Conservation (phyloP, 1,140 invertebrate genomes). For the Lepidostoma basale region DNA sequence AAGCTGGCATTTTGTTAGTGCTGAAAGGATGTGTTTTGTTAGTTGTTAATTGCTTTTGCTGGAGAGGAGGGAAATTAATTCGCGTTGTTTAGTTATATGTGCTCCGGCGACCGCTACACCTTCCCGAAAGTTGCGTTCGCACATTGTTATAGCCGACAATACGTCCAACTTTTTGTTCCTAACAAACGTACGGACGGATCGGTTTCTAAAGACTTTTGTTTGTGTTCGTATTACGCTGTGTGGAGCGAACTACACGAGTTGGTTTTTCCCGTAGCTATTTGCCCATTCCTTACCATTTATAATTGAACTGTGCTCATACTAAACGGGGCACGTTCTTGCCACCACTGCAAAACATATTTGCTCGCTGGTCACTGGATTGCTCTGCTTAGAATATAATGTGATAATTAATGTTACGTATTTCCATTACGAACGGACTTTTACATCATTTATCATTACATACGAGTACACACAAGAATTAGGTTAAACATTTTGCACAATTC, state of each 20-base stretch:
- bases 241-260: not conserved
- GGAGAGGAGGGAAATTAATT: conserved; percentile 29
- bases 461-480: too few relatives aligned
- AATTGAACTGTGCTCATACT: too few relatives aligned
- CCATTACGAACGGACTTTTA: too few relatives aligned
- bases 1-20: conserved; percentile 10
- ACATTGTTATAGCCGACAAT: conserved; percentile 26
- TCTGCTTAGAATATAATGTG: too few relatives aligned
- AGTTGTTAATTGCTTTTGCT: conserved; percentile 43
- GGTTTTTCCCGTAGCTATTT: not conserved
- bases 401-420: too few relatives aligned
- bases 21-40: conserved; percentile 31
- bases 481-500: too few relatives aligned
- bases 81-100: conserved; percentile 3
- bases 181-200: conserved; percentile 5
- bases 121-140: conserved; percentile 1
- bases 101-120: conserved; percentile 13
- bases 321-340: too few relatives aligned
- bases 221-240: not conserved
- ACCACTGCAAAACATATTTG: too few relatives aligned
- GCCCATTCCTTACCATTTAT: too few relatives aligned
- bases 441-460: too few relatives aligned
- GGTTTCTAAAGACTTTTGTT: not conserved
- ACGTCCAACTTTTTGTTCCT: conserved; percentile 24
- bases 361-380: too few relatives aligned